phyloP scores from a whole-genome alignment of 1,140 invertebrate species.

The Bactericera cockerelli region DNA sequence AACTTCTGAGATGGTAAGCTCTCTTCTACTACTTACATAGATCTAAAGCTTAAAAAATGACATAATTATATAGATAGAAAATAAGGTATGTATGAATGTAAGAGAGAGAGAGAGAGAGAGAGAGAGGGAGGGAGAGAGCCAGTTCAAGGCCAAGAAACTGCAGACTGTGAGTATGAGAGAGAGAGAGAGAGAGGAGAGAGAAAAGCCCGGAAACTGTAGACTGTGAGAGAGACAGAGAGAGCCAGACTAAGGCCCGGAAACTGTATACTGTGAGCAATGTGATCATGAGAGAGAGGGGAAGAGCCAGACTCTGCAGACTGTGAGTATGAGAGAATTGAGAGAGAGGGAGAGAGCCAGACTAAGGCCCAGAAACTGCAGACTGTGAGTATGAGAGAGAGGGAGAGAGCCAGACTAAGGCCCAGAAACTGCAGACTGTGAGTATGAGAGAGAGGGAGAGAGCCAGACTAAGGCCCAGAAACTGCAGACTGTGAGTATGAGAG shows the following conservation, averaged over 20 bases:
- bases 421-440: neutral
- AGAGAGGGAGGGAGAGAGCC: neutral
- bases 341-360: neutral
- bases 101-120: too few species aligned
- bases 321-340: neutral
- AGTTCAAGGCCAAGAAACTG: neutral
- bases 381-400: neutral
- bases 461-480: constrained; percentile 45
- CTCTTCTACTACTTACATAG: too few species aligned
- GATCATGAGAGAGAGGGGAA: neutral
- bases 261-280: constrained; percentile 49
- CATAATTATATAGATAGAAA: too few species aligned
- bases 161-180: neutral
- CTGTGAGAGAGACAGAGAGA: constrained; percentile 15
- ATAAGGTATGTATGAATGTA: too few species aligned
- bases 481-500: constrained; percentile 51
- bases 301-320: too few species aligned
- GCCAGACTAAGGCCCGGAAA: constrained; percentile 42
- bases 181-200: neutral
- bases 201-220: neutral
- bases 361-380: neutral
- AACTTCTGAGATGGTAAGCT: too few species aligned
- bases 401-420: neutral
- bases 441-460: too few species aligned
- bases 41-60: too few species aligned